These are phyloP conservation scores for Pollimyrus isidori DNA, from an alignment of 2,113 vertebrate genomes.

Conservation along the genomic window DNA sequence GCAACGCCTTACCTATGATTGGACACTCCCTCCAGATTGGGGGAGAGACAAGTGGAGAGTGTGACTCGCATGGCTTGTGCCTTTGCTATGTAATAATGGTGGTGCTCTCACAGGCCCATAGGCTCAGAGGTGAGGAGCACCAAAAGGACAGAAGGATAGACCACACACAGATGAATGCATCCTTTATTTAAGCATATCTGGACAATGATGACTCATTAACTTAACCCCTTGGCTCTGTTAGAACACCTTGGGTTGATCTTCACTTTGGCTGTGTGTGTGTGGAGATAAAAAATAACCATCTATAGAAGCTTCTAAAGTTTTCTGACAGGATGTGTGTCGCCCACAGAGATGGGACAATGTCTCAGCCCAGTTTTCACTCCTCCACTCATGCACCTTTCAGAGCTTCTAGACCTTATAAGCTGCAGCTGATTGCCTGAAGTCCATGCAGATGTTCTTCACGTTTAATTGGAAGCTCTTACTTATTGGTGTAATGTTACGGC, in stretches of 20 bases:
- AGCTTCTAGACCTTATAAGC: constrained; percentile 12
- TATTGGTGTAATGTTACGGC: neutral
- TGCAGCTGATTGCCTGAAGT: constrained; percentile 9
- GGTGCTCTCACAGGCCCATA: neutral
- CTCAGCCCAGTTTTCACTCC: constrained; percentile 27
- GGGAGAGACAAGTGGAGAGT: neutral
- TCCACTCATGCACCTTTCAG: constrained; percentile 32
- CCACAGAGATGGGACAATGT: constrained; percentile 34
- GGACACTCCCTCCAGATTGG: neutral
- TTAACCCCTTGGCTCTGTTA: neutral
- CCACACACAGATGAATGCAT: neutral
- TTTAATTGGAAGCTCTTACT: neutral
- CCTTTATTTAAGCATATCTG: neutral
- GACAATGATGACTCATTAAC: neutral
- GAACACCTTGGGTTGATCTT: neutral
- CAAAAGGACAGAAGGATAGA: neutral
- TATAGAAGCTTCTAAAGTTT: constrained; percentile 32
- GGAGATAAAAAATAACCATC: neutral
- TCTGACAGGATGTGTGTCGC: constrained; percentile 9
- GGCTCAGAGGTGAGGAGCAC: neutral
- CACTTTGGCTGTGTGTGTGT: neutral
- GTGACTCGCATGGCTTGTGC: neutral
- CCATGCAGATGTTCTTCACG: neutral
- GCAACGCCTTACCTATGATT: neutral
- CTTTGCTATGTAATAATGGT: neutral